Percentiles rank a stretch among this genome's conserved stretches.
phyloP scores from a whole-genome alignment of 2,888 invertebrate species.

The Mythimna impura region DNA sequence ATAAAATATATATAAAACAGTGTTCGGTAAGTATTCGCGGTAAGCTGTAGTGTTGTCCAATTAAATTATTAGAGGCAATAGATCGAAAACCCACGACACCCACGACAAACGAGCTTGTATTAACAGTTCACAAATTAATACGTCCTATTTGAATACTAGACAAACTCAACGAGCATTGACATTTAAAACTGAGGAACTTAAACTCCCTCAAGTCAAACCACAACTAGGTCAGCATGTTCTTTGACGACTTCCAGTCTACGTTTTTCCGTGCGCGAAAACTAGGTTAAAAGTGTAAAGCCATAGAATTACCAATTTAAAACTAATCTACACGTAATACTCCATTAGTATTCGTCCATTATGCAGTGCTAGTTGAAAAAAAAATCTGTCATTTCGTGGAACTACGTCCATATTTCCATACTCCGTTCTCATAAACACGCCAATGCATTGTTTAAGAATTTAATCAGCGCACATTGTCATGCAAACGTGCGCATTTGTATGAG shows the following conservation, averaged over 20 bases:
- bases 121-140: conserved; percentile 1
- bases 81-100: not conserved
- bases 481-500: conserved; percentile 26
- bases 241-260: conserved; percentile 35
- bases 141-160: not conserved
- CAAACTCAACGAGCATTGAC: conserved; percentile 15
- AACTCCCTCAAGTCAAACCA: conserved; percentile 1
- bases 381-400: conserved; percentile 40
- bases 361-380: conserved; percentile 36
- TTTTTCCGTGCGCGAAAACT: conserved; percentile 41
- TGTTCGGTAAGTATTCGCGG: too few relatives aligned
- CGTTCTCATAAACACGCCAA: conserved; percentile 53
- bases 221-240: conserved; percentile 17
- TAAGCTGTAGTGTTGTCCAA: not conserved
- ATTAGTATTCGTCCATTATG: conserved; percentile 27
- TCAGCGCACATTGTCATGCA: conserved; percentile 57
- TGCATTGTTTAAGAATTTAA: conserved; percentile 56
- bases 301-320: conserved; percentile 40
- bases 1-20: too few relatives aligned
- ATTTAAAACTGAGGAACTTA: conserved; percentile 4
- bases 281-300: conserved; percentile 49
- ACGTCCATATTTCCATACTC: not conserved
- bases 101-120: not conserved
- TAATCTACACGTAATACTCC: conserved; percentile 28
- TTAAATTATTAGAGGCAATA: not conserved